phyloP scores from a whole-genome alignment of 2,113 vertebrate species.

The Cervus canadensis region DNA sequence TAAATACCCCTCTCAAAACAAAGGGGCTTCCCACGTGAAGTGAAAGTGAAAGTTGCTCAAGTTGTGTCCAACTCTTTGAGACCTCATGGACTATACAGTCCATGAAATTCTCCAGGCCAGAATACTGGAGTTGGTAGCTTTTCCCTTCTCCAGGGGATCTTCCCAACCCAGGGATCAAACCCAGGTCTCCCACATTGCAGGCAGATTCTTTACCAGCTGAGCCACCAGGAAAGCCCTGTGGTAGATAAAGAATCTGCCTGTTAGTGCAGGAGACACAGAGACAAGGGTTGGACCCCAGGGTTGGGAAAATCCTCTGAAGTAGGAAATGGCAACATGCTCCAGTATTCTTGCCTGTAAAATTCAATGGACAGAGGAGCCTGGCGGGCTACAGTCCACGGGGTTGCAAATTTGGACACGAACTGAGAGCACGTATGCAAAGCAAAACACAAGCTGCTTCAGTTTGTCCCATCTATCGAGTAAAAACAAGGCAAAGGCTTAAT shows the following conservation, averaged over 20 bases:
- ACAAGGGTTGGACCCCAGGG: not conserved
- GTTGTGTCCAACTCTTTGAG: not conserved
- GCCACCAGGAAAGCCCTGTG: not conserved
- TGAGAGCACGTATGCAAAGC: not conserved
- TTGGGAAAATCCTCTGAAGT: not conserved
- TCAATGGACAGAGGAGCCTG: not conserved
- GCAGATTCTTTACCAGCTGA: not conserved
- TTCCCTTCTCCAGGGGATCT: not conserved
- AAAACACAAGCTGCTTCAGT: not conserved
- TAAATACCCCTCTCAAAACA: not conserved
- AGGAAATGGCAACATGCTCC: not conserved
- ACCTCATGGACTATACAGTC: not conserved
- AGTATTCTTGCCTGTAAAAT: not conserved
- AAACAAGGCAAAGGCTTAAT: not conserved
- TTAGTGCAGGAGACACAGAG: not conserved
- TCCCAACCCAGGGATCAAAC: not conserved
- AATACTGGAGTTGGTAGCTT: not conserved
- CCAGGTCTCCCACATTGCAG: not conserved
- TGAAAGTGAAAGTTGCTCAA: accelerated
- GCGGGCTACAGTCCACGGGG: accelerated
- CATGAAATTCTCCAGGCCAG: not conserved
- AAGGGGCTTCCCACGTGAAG: not conserved
- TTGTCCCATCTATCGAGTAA: not conserved
- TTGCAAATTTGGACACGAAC: not conserved
- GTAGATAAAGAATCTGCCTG: accelerated